Evolutionary conservation across 2,113 vertebrate genomes (phyloP).

Genomic region (Heterotis niloticus): DNA sequence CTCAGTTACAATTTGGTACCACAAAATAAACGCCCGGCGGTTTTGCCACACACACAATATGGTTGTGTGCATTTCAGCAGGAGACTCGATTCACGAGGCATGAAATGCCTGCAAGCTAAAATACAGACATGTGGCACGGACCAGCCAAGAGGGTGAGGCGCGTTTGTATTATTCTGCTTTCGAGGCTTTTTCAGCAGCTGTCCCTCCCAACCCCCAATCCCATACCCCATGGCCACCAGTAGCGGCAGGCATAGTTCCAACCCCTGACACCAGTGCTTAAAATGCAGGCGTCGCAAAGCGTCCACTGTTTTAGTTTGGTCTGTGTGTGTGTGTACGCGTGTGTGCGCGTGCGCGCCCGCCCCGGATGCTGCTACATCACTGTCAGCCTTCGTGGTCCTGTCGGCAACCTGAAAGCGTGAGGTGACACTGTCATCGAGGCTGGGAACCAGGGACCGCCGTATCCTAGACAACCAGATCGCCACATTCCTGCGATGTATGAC

Average conservation of each 20-base stretch:
- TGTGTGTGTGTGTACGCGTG: neutral
- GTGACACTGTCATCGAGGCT: neutral
- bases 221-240: constrained; percentile 30
- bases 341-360: neutral
- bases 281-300: constrained; percentile 33
- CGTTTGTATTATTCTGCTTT: constrained; percentile 26
- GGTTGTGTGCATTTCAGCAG: neutral
- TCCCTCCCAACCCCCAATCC: constrained; percentile 12
- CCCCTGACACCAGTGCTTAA: constrained; percentile 37
- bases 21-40: neutral
- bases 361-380: too few species aligned
- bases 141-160: neutral
- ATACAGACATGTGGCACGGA: neutral
- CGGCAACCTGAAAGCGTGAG: too few species aligned
- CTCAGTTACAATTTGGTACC: neutral
- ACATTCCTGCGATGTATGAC: neutral
- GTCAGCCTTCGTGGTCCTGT: too few species aligned
- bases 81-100: neutral
- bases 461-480: neutral
- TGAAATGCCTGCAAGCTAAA: neutral
- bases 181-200: constrained; percentile 48
- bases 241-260: constrained; percentile 49
- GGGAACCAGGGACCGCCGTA: neutral
- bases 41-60: constrained; percentile 10
- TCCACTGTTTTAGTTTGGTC: constrained; percentile 37